These are phyloP conservation scores for Peucedramus taeniatus DNA, from an alignment of 2,113 vertebrate genomes.

Conservation along the genomic window DNA sequence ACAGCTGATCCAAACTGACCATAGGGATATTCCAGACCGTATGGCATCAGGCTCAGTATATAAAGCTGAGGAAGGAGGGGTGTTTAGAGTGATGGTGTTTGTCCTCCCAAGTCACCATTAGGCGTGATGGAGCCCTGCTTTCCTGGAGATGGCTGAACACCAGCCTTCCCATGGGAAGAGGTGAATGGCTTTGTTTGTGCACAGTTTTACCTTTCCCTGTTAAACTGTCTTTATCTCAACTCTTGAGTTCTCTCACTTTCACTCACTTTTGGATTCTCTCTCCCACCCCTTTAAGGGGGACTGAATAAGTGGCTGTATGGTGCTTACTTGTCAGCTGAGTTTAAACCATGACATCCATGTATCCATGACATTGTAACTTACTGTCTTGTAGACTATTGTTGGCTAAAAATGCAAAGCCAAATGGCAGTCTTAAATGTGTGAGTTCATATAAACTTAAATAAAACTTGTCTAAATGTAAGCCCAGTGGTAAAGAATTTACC, in stretches of 20 bases:
- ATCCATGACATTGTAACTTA: background rate
- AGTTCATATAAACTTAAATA: background rate
- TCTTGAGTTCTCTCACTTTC: background rate
- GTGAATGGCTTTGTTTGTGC: background rate
- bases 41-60: background rate
- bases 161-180: background rate
- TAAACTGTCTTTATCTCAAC: background rate
- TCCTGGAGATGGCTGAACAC: background rate
- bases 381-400: background rate
- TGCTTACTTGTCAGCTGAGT: background rate
- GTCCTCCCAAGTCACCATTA: background rate
- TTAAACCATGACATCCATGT: background rate
- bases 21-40: background rate
- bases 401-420: background rate
- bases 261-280: background rate
- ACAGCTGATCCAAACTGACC: background rate
- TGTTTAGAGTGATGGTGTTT: background rate
- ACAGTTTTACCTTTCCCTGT: background rate
- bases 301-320: background rate
- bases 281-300: background rate
- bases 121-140: accelerated
- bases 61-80: background rate
- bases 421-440: background rate
- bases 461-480: background rate
- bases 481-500: background rate